Conservation (phyloP, 2,113 vertebrate genomes). For the Burhinus oedicnemus region DNA sequence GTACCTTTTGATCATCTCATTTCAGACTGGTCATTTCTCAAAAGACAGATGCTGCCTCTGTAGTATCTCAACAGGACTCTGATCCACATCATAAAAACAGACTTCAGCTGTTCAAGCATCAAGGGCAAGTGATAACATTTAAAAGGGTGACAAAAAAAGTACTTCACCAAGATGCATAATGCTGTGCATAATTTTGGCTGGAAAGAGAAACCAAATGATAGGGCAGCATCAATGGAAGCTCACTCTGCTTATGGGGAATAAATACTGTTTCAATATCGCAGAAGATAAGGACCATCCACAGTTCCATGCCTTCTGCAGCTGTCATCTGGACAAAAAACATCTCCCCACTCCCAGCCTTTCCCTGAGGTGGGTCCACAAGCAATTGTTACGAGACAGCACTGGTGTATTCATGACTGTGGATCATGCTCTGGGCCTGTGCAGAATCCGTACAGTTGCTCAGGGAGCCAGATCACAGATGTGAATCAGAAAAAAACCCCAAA, state of each 20-base stretch:
- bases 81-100: neutral
- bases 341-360: neutral
- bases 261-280: neutral
- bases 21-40: neutral
- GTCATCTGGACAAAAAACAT: neutral
- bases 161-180: neutral
- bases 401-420: neutral
- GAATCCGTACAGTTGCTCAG: neutral
- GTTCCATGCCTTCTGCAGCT: neutral
- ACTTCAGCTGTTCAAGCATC: neutral
- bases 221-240: neutral
- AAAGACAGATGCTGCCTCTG: neutral
- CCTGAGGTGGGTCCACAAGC: neutral
- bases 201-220: neutral
- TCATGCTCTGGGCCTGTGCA: neutral
- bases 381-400: neutral
- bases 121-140: neutral
- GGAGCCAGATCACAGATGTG: neutral
- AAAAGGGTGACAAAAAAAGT: neutral
- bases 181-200: neutral
- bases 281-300: neutral
- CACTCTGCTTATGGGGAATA: neutral
- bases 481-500: neutral
- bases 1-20: neutral
- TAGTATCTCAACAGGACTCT: neutral